Percentiles rank a stretch among this genome's conserved stretches.
Conservation (phyloP, 2,888 invertebrate genomes). For the Plagodis pulveraria region DNA sequence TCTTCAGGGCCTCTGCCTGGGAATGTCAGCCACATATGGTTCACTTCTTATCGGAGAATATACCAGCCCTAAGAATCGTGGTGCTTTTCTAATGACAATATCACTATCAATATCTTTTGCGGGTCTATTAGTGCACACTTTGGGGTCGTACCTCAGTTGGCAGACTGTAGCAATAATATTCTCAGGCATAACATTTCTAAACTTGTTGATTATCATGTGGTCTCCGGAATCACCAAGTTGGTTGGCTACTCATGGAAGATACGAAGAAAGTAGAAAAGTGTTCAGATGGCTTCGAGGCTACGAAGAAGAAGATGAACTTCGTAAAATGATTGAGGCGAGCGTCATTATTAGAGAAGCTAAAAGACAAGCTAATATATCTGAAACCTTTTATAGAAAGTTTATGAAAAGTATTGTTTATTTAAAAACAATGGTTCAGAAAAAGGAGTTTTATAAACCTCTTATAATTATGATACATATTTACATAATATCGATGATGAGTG, state of each 20-base stretch:
- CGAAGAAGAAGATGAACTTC: conserved; percentile 64
- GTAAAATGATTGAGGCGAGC: conserved; percentile 58
- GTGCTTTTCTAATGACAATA: conserved; percentile 85
- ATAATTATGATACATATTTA: conserved; percentile 53
- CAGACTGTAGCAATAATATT: conserved; percentile 78
- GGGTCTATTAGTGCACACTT: conserved; percentile 83
- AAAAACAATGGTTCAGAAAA: conserved; percentile 40
- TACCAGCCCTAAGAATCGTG: conserved; percentile 84
- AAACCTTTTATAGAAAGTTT: conserved; percentile 38
- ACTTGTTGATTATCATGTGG: conserved; percentile 64
- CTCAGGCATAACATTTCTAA: conserved; percentile 68
- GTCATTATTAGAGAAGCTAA: conserved; percentile 49
- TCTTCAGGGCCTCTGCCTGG: conserved; percentile 76
- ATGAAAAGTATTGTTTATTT: conserved; percentile 40
- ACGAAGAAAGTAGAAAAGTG: conserved; percentile 79
- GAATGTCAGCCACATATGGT: conserved; percentile 76
- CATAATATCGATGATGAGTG: conserved; percentile 47
- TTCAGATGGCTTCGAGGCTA: conserved; percentile 84
- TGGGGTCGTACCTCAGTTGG: conserved; percentile 86
- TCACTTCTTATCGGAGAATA: conserved; percentile 83
- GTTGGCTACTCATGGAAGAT: conserved; percentile 83
- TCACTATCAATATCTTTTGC: conserved; percentile 85
- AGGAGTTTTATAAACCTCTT: conserved; percentile 54
- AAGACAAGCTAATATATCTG: conserved; percentile 39
- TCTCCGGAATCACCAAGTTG: conserved; percentile 88